Percentiles rank a stretch among this genome's conserved stretches.
Conservation (phyloP, 2,888 invertebrate species). For the Sphaerophoria rueppellii region DNA sequence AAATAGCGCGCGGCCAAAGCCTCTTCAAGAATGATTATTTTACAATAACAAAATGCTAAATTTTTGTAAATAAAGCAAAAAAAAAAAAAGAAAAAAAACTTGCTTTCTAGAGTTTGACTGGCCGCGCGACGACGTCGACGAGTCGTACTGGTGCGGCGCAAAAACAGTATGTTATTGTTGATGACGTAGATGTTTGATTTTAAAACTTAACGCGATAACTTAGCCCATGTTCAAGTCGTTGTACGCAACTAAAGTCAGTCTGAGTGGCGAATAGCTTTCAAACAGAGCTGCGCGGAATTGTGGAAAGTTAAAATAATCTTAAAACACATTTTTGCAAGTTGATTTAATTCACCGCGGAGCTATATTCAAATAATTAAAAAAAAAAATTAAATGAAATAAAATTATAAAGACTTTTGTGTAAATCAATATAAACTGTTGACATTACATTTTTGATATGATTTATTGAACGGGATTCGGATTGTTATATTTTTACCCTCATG, state of each 20-base stretch:
- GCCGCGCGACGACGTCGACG: not conserved
- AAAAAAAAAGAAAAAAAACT: not conserved
- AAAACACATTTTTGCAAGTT: not conserved
- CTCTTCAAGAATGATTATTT: not conserved
- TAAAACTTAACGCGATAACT: slow-evolving; percentile 52
- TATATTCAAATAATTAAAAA: not conserved
- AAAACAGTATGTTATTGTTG: slow-evolving; percentile 8
- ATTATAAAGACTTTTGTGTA: too few relatives aligned
- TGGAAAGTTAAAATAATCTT: slow-evolving; percentile 7
- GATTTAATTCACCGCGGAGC: not conserved
- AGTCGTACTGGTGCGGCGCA: not conserved
- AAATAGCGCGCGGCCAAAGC: not conserved
- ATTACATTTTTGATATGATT: too few relatives aligned
- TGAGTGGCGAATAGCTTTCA: slow-evolving; percentile 54
- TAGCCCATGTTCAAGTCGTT: slow-evolving; percentile 57
- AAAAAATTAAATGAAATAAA: too few relatives aligned
- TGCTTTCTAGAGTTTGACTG: not conserved
- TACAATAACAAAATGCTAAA: slow-evolving; percentile 11
- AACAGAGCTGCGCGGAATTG: slow-evolving; percentile 39
- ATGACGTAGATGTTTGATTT: slow-evolving; percentile 46
- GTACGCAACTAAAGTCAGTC: slow-evolving; percentile 59
- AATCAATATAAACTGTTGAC: too few relatives aligned
- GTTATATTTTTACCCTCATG: too few relatives aligned
- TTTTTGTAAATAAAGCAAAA: slow-evolving; percentile 12
- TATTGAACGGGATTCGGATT: too few relatives aligned